These are phyloP conservation scores for Dendrolimus houi DNA, from an alignment of 2,888 invertebrate genomes.

Conservation along the genomic window DNA sequence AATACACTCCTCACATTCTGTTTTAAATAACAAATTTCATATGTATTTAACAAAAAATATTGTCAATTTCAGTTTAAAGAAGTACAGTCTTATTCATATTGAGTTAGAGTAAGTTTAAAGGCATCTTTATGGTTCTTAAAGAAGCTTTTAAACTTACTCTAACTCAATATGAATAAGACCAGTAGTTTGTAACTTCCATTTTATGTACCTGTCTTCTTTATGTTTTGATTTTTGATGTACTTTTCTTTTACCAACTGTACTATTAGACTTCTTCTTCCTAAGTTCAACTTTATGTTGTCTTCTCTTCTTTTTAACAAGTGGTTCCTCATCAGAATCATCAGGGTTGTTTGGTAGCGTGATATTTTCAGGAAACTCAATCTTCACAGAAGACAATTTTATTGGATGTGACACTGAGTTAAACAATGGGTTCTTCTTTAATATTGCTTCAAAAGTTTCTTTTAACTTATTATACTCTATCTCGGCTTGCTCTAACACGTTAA, in stretches of 20 bases:
- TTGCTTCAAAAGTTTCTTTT: conserved; percentile 52
- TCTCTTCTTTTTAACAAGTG: conserved; percentile 50
- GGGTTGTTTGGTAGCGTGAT: conserved; percentile 15
- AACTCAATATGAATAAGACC: no score
- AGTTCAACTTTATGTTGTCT: conserved; percentile 40
- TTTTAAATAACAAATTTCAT: no score
- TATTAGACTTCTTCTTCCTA: conserved; percentile 41
- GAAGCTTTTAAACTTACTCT: no score
- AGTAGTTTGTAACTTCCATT: no score
- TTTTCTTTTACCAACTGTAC: conserved; percentile 7
- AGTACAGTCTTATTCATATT: no score
- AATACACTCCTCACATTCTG: no score
- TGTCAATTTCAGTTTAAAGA: no score
- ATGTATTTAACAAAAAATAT: no score
- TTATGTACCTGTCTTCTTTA: no score
- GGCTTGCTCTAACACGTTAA: conserved; percentile 54
- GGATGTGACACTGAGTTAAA: conserved; percentile 28
- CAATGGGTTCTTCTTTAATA: conserved; percentile 55
- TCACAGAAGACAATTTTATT: conserved; percentile 24
- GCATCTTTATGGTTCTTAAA: no score
- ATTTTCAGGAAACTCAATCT: conserved; percentile 25
- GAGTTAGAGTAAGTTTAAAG: no score
- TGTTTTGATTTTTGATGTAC: background rate
- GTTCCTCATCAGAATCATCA: conserved; percentile 52
- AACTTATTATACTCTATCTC: conserved; percentile 54